phyloP scores from a whole-genome alignment of 2,888 invertebrate species.

The Geophilus truncorum region DNA sequence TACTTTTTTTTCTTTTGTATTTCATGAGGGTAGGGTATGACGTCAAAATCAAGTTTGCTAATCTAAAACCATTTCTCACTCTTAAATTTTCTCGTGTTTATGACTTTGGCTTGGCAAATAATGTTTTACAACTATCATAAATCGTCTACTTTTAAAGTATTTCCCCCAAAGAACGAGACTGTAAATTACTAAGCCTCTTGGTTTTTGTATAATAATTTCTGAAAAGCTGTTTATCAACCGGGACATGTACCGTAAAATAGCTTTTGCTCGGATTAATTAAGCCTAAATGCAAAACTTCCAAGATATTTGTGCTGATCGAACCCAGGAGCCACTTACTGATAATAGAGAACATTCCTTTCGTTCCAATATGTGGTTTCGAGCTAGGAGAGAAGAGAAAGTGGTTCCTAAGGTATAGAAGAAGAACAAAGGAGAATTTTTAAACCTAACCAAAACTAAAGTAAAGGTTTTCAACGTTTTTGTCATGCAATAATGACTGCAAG shows the following conservation, averaged over 20 bases:
- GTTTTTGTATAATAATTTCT: neutral
- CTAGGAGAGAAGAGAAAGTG: neutral
- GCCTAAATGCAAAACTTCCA: neutral
- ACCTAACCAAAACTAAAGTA: too few species aligned
- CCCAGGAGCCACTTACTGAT: neutral
- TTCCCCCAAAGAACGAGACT: neutral
- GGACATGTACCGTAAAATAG: too few species aligned
- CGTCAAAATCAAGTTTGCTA: neutral
- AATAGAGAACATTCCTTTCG: neutral
- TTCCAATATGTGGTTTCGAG: neutral
- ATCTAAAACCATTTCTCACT: neutral
- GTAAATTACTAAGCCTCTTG: neutral
- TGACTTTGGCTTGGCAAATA: neutral
- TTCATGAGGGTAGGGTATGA: too few species aligned
- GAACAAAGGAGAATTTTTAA: too few species aligned
- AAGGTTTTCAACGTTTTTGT: too few species aligned
- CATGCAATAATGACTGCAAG: too few species aligned
- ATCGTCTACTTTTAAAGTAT: neutral
- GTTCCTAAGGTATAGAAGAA: too few species aligned
- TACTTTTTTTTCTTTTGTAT: neutral
- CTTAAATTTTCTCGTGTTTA: neutral
- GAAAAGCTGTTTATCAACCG: too few species aligned
- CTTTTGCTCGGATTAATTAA: neutral
- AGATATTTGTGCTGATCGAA: neutral
- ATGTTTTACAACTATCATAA: neutral